Conservation (phyloP, 2,797 vertebrate species). For the Esox masquinongy region DNA sequence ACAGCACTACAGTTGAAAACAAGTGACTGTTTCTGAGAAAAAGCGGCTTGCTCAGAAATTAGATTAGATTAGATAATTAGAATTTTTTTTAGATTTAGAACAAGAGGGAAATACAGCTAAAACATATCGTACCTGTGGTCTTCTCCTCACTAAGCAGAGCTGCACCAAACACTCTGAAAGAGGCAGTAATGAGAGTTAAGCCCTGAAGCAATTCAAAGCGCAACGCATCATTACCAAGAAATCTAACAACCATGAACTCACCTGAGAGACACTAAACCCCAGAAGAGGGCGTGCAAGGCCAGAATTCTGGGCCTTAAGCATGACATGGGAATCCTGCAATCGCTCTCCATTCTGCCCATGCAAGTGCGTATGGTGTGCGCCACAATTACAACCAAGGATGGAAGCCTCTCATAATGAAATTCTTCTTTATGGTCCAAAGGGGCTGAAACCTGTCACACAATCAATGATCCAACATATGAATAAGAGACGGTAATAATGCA, state of each 20-base stretch:
- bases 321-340: slow-evolving; percentile 72
- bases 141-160: slow-evolving; percentile 72
- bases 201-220: background rate
- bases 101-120: background rate
- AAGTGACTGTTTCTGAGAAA: too few relatives aligned
- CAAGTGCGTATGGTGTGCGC: slow-evolving; percentile 3
- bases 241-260: background rate
- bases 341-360: slow-evolving; percentile 70
- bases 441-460: background rate
- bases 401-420: background rate
- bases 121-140: slow-evolving; percentile 60
- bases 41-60: too few relatives aligned
- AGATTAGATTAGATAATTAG: too few relatives aligned
- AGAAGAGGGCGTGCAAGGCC: slow-evolving; percentile 74
- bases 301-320: slow-evolving; percentile 74
- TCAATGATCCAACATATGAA: background rate
- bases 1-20: too few relatives aligned
- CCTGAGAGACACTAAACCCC: slow-evolving; percentile 61
- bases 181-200: slow-evolving; percentile 15
- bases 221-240: background rate
- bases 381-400: slow-evolving; percentile 15
- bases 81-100: too few relatives aligned
- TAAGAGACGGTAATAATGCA: background rate
- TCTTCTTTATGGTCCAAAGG: background rate
- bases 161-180: slow-evolving; percentile 77